phyloP scores from a whole-genome alignment of 1,140 invertebrate genomes.

The Ceratina australensis region DNA sequence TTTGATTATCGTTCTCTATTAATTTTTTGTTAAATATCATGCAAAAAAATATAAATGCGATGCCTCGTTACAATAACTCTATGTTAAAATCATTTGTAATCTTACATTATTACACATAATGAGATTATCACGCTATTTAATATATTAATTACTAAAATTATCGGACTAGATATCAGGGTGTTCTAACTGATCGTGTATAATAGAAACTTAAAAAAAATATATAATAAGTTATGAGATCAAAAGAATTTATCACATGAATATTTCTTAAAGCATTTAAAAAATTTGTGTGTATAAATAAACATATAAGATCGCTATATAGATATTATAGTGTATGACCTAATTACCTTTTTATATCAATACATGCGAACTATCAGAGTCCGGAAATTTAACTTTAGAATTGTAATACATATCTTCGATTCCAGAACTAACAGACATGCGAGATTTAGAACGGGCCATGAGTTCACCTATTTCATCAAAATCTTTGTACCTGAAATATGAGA shows the following conservation, averaged over 20 bases:
- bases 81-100: constrained; percentile 36
- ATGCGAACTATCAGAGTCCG: constrained; percentile 69
- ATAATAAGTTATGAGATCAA: constrained; percentile 52
- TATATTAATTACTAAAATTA: constrained; percentile 40
- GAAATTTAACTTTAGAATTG: constrained; percentile 73
- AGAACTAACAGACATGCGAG: constrained; percentile 77
- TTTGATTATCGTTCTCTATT: neutral
- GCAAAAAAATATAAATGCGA: neutral
- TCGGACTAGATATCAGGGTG: constrained; percentile 30
- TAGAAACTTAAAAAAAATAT: constrained; percentile 36
- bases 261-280: constrained; percentile 28
- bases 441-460: constrained; percentile 80
- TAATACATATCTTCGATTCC: constrained; percentile 74
- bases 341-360: constrained; percentile 69
- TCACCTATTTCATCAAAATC: constrained; percentile 81
- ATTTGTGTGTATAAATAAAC: constrained; percentile 19
- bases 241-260: constrained; percentile 42
- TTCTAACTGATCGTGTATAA: constrained; percentile 36
- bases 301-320: neutral
- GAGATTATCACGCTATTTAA: constrained; percentile 25
- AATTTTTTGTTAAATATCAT: constrained; percentile 16
- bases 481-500: constrained; percentile 68
- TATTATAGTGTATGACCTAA: neutral
- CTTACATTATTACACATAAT: constrained; percentile 38
- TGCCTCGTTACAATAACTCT: constrained; percentile 12